Evolutionary conservation across 2,113 vertebrate species (phyloP), one percentile per base, ranked within the genome.

Genomic region (Dinomys branickii): DNA sequence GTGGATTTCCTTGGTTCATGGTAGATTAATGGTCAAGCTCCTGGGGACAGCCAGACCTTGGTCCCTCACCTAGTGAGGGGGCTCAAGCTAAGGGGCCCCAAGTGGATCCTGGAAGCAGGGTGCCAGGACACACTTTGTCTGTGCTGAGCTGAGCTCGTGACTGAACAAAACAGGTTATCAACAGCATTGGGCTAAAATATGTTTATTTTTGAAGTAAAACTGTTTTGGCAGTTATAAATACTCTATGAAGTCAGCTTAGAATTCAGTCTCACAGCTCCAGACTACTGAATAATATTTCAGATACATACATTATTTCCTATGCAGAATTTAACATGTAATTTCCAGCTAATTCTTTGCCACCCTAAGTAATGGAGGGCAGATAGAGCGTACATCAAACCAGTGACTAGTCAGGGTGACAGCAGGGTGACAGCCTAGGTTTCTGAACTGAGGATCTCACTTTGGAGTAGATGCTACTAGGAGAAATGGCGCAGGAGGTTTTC

Each of bases 171-270:
- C 59, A 94, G 91, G 91, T 97, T 97, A 96, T 95, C 93, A 93
- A 61, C 47, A 38, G 73, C 44, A 38, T 1, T 84, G 94, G 78
- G 73, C 78, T 97, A 92, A 97, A 96, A 91, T 28, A 28, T 38
- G 6, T 89, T 97, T 96, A 88, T 91, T 95, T 96, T 95, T 69
- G 61, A 96, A 97, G 69, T 75, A 59, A 59, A 59, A 94, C 80
- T 94, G 83, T 91, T 92, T 97, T 93, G 95, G 88, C 88, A 96
- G 88, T 94, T 93, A 93, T 96, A 97, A 97, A 94, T 89, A 93
- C 69, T 58, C 83, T n/a, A 26, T 30, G 61, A 84, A 95, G 93
- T 61, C 91, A 83, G 41, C 71, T 86, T 93, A 50, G 88, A 90
- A 91, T 94, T 65, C 86, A 59, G 94, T 96, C 91, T 96, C 83